Conservation (phyloP, 2,888 invertebrate species). For the Luperina nickerlii region DNA sequence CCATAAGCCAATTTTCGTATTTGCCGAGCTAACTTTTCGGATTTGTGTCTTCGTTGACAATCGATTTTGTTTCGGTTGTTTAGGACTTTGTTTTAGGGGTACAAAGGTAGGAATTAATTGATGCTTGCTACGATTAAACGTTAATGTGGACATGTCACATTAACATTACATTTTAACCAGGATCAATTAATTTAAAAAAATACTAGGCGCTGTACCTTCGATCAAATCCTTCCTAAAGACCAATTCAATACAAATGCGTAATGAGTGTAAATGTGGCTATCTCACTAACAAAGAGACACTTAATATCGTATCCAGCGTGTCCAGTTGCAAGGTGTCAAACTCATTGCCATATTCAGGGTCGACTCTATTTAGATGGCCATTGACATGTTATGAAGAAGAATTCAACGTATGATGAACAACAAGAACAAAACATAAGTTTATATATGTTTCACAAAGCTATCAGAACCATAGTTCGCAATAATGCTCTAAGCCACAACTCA, state of each 20-base stretch:
- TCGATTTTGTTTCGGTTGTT: slow-evolving; percentile 23
- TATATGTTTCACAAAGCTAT: background rate
- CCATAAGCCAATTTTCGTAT: slow-evolving; percentile 56
- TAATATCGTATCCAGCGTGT: no score
- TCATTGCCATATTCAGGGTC: background rate
- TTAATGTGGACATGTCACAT: no score
- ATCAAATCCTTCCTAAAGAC: background rate
- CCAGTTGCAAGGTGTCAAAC: background rate
- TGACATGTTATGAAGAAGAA: no score
- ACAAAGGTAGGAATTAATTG: background rate
- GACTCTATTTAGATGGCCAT: background rate
- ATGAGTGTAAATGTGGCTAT: no score
- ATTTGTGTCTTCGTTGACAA: slow-evolving; percentile 30
- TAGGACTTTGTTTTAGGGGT: slow-evolving; percentile 17
- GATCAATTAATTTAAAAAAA: background rate
- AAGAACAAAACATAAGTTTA: background rate
- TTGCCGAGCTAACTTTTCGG: slow-evolving; percentile 48
- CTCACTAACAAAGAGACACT: no score
- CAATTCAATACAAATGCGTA: background rate
- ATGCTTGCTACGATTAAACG: background rate
- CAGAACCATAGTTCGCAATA: background rate
- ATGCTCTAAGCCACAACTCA: background rate
- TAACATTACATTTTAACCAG: background rate
- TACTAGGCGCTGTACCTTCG: no score
- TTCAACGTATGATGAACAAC: background rate